Evolutionary conservation across 2,113 vertebrate genomes (phyloP).

Genomic region (Vireo altiloquus): DNA sequence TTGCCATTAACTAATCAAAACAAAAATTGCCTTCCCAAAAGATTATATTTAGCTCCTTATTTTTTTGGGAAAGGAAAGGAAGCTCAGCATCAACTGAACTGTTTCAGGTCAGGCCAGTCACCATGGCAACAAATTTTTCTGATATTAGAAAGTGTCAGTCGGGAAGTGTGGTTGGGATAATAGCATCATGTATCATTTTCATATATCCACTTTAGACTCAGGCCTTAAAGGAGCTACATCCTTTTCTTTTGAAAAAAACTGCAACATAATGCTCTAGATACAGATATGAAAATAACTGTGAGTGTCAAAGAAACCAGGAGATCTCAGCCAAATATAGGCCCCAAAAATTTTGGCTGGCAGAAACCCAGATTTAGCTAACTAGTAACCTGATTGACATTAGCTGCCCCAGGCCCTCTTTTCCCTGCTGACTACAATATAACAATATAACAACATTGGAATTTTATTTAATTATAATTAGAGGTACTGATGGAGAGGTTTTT

Average conservation of each 20-base stretch:
- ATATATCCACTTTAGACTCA: background rate
- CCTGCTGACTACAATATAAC: background rate
- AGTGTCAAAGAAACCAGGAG: background rate
- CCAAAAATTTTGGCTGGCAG: background rate
- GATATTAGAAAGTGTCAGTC: conserved; percentile 50
- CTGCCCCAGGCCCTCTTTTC: background rate
- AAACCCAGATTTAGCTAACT: background rate
- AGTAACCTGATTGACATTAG: background rate
- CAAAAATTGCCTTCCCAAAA: conserved; percentile 1
- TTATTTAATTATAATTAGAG: background rate
- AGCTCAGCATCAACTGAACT: conserved; percentile 22
- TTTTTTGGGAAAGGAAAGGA: conserved; percentile 4
- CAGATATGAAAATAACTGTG: background rate
- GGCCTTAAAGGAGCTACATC: background rate
- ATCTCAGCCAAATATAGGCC: background rate
- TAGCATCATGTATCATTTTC: conserved; percentile 47
- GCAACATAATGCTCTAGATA: background rate
- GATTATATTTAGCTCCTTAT: background rate
- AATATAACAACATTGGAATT: background rate
- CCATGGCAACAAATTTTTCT: conserved; percentile 62
- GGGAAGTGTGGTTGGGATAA: conserved; percentile 33
- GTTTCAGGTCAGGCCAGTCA: conserved; percentile 53
- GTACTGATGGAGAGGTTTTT: background rate
- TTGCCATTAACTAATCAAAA: background rate
- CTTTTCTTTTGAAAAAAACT: background rate